Percentiles rank a stretch among this genome's conserved stretches.
Evolutionary conservation across 2,888 invertebrate genomes (phyloP).

Genomic region (Actias luna): DNA sequence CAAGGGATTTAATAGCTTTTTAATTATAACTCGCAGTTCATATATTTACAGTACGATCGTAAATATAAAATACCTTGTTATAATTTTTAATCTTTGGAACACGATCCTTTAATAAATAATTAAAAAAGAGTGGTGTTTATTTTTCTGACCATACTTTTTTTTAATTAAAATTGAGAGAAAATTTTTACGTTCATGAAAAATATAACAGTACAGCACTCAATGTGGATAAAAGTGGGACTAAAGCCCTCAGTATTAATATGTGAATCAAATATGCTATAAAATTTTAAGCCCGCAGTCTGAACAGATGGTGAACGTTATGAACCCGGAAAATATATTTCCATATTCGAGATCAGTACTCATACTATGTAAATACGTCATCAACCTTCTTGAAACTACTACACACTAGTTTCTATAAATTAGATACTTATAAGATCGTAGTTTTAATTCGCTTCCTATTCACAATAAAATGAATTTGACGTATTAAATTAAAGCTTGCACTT

Average conservation of each 20-base stretch:
- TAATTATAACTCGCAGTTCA: background rate
- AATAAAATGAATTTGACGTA: conserved; percentile 3
- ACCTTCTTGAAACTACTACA: background rate
- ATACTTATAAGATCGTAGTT: background rate
- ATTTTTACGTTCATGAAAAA: background rate
- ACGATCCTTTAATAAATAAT: background rate
- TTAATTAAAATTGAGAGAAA: background rate
- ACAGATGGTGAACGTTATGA: background rate
- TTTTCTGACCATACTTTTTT: background rate
- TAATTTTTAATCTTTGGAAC: background rate
- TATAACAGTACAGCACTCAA: background rate
- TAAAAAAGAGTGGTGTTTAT: background rate
- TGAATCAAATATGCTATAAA: background rate
- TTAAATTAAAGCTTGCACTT: conserved; percentile 9
- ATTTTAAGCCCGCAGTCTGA: background rate
- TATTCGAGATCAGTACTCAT: background rate
- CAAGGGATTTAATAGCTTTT: background rate
- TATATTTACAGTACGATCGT: background rate
- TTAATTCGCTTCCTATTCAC: background rate
- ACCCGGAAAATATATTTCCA: background rate
- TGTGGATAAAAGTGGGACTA: background rate
- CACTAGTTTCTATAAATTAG: background rate
- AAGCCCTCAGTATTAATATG: background rate
- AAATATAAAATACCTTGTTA: background rate
- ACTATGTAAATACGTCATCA: background rate